Conservation (phyloP, 2,113 vertebrate species). For the Ascaphus truei region DNA sequence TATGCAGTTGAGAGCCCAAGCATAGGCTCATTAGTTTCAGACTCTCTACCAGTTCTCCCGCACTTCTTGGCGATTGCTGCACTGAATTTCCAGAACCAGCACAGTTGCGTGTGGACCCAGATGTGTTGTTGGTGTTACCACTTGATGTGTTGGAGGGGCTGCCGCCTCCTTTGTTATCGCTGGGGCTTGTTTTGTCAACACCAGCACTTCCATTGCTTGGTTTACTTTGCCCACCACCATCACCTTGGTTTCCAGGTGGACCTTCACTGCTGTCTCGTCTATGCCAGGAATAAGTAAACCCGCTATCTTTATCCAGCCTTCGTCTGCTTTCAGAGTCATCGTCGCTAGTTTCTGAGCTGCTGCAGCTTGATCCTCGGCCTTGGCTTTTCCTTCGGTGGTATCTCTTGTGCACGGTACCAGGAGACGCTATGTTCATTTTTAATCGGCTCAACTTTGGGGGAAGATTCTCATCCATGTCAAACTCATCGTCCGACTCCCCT, state of each 20-base stretch:
- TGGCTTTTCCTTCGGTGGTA: constrained; percentile 92
- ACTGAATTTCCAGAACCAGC: constrained; percentile 51
- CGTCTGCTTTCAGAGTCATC: constrained; percentile 91
- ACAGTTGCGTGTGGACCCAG: constrained; percentile 69
- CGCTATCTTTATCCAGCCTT: constrained; percentile 84
- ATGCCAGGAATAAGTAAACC: constrained; percentile 85
- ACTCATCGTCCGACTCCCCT: constrained; percentile 91
- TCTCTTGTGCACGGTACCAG: constrained; percentile 82
- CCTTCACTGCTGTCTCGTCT: constrained; percentile 90
- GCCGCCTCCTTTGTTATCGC: constrained; percentile 65
- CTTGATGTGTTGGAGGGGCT: constrained; percentile 71
- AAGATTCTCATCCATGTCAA: constrained; percentile 89
- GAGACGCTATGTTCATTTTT: constrained; percentile 92
- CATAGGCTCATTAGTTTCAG: constrained; percentile 91
- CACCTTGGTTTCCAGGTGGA: constrained; percentile 83
- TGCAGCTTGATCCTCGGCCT: constrained; percentile 90
- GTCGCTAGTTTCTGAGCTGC: constrained; percentile 94
- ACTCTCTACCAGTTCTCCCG: constrained; percentile 85
- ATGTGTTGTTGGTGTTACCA: constrained; percentile 60
- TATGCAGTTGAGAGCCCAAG: constrained; percentile 81
- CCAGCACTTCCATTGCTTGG: constrained; percentile 64
- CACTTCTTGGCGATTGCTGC: constrained; percentile 57
- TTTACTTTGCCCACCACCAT: constrained; percentile 74
- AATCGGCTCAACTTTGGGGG: constrained; percentile 91
- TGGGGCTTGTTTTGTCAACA: constrained; percentile 69